Evolutionary conservation across 2,888 invertebrate genomes (phyloP).

Genomic region (Taphrorychus bicolor): DNA sequence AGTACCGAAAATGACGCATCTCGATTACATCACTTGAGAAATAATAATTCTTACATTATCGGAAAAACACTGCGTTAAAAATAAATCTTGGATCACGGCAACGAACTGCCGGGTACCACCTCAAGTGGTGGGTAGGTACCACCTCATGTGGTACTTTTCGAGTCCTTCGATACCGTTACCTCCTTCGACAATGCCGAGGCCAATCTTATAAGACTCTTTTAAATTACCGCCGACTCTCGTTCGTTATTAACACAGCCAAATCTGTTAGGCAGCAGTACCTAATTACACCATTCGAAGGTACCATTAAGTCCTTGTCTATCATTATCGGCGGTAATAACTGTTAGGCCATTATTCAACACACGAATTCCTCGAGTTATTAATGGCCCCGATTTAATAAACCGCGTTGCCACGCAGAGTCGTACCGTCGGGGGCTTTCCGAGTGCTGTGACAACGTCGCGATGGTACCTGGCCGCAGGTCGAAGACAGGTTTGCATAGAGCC

Average conservation of each 20-base stretch:
- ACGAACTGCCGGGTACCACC: neutral
- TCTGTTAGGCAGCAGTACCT: neutral
- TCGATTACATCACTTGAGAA: neutral
- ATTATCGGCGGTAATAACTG: conserved; percentile 17
- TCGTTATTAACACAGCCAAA: neutral
- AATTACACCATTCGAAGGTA: conserved; percentile 6
- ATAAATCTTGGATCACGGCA: neutral
- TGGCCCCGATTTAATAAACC: too few species aligned
- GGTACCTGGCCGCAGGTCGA: neutral
- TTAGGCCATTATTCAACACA: conserved; percentile 10
- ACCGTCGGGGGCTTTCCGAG: neutral
- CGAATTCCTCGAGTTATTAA: conserved; percentile 10
- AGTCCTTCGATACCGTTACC: neutral
- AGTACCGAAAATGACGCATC: neutral
- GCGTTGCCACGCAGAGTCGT: neutral
- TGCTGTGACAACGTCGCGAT: neutral
- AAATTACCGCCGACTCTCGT: neutral
- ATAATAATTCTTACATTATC: neutral
- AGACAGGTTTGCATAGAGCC: neutral
- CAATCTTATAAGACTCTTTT: neutral
- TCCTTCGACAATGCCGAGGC: too few species aligned
- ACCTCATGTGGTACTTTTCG: too few species aligned
- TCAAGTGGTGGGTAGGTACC: neutral
- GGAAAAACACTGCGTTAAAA: neutral
- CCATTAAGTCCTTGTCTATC: conserved; percentile 16